Percentiles rank a stretch among this genome's conserved stretches.
Evolutionary conservation across 2,797 vertebrate species (phyloP).

Genomic region (Staurois parvus): DNA sequence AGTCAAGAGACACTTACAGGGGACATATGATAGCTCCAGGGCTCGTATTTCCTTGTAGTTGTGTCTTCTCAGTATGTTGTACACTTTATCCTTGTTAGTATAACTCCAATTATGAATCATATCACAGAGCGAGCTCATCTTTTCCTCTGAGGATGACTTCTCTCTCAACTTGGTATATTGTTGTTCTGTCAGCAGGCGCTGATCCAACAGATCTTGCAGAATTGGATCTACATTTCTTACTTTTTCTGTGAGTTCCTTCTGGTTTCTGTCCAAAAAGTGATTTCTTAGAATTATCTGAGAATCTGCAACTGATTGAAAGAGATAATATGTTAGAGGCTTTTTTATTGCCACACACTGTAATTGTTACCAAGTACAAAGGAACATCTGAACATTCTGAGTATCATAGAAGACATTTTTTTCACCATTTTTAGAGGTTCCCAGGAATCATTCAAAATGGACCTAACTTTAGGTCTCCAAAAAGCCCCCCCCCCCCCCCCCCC

Average conservation of each 20-base stretch:
- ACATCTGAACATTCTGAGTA: too few relatives aligned
- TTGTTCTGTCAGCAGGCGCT: neutral
- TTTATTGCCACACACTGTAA: too few relatives aligned
- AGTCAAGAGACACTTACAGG: neutral
- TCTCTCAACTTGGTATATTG: neutral
- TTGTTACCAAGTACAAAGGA: too few relatives aligned
- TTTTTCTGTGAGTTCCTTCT: neutral
- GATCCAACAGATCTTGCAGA: neutral
- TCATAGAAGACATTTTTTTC: too few relatives aligned
- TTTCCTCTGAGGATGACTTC: neutral
- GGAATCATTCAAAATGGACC: too few relatives aligned
- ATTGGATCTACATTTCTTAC: neutral
- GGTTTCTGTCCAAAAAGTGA: neutral
- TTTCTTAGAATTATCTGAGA: neutral
- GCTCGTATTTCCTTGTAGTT: neutral
- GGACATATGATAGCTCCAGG: neutral
- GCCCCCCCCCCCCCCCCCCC: too few relatives aligned
- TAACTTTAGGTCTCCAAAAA: too few relatives aligned
- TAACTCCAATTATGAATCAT: neutral
- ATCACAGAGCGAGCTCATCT: neutral
- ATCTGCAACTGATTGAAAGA: neutral
- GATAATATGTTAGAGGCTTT: neutral
- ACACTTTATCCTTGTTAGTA: neutral
- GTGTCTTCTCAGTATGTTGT: neutral
- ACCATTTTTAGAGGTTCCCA: too few relatives aligned